These are phyloP conservation scores for Sycophila sp. DNA, from an alignment of 1,140 invertebrate genomes.

Conservation along the genomic window DNA sequence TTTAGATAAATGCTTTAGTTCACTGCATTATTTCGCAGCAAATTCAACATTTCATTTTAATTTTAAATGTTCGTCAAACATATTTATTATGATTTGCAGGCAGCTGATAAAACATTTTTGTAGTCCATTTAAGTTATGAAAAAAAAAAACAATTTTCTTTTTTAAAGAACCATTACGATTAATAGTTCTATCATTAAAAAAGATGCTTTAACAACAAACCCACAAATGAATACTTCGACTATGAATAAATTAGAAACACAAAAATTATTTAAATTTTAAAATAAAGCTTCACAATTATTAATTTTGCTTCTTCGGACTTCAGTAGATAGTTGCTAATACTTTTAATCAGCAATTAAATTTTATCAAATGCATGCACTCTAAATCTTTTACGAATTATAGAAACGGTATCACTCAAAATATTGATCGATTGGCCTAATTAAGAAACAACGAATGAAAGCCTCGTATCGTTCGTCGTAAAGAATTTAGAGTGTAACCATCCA, in stretches of 20 bases:
- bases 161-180: too few relatives aligned
- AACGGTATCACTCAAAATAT: background rate
- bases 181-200: too few relatives aligned
- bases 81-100: conserved; percentile 27
- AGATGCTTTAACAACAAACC: background rate
- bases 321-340: conserved; percentile 16
- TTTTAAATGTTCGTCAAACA: background rate
- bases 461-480: background rate
- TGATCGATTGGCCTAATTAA: background rate
- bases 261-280: background rate
- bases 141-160: too few relatives aligned
- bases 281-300: conserved; percentile 8
- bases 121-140: too few relatives aligned
- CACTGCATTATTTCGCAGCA: background rate
- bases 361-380: background rate
- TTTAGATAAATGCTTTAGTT: conserved; percentile 2
- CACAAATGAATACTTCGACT: background rate
- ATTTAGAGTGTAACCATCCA: conserved; percentile 25
- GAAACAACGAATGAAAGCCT: background rate
- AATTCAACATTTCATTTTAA: background rate
- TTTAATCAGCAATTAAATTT: background rate
- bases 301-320: background rate
- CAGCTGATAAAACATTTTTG: background rate
- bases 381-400: conserved; percentile 3
- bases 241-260: background rate